A percentile compares a stretch with the other conserved stretches of the same genome.
Evolutionary conservation across 2,888 invertebrate species (phyloP).

Genomic region (Drosophila algonquin): DNA sequence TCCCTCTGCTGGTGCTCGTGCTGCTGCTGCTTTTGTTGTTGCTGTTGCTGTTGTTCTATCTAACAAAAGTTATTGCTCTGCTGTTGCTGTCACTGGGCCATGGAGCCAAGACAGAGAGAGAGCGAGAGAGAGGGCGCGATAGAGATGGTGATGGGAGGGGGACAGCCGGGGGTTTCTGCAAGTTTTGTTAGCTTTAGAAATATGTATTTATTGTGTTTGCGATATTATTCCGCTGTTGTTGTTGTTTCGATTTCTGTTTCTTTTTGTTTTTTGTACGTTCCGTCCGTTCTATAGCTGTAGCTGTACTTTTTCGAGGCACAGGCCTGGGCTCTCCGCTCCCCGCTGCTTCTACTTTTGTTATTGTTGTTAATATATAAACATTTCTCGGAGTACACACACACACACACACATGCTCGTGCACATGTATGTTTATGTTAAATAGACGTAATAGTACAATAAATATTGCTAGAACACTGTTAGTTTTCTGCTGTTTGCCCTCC

Average conservation of each 20-base stretch:
- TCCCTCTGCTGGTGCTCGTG: background rate
- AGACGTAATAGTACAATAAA: constrained; percentile 72
- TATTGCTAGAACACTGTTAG: constrained; percentile 59
- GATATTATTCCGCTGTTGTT: no score
- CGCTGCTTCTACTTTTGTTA: no score
- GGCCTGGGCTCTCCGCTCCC: no score
- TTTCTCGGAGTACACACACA: constrained; percentile 32
- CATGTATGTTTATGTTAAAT: constrained; percentile 69
- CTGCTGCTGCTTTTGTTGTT: constrained; percentile 14
- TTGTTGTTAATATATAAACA: constrained; percentile 44
- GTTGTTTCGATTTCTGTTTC: no score
- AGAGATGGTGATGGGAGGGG: background rate
- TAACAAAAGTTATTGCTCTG: constrained; percentile 51
- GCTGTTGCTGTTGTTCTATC: constrained; percentile 67
- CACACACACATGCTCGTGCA: constrained; percentile 12
- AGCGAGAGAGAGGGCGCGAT: constrained; percentile 12
- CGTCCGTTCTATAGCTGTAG: no score
- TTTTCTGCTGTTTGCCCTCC: constrained; percentile 52
- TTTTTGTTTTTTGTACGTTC: no score
- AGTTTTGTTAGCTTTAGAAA: no score
- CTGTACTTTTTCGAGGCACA: no score
- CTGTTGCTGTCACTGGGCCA: constrained; percentile 66
- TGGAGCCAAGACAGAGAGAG: constrained; percentile 32
- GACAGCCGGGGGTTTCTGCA: constrained; percentile 47
- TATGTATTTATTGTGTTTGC: no score